Evolutionary conservation across 2,113 vertebrate genomes (phyloP).

Genomic region (Nymphicus hollandicus): DNA sequence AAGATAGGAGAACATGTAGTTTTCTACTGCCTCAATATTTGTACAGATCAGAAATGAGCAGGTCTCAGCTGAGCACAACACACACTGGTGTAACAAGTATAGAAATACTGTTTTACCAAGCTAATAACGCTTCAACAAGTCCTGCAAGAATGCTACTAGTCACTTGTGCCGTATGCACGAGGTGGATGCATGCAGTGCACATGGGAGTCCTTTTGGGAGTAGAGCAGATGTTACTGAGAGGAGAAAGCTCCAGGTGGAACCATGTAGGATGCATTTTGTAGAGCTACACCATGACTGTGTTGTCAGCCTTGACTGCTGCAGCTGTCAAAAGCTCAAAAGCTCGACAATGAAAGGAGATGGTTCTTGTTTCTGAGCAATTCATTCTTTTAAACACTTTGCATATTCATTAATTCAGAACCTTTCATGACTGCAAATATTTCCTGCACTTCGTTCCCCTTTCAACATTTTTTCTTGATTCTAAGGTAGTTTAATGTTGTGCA

Average conservation of each 20-base stretch:
- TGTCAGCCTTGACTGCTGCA: neutral
- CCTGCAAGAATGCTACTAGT: neutral
- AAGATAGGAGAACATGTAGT: neutral
- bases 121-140: neutral
- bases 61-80: neutral
- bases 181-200: neutral
- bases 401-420: neutral
- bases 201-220: neutral
- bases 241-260: neutral
- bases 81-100: neutral
- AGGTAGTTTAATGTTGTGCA: neutral
- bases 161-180: neutral
- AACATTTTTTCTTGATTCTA: neutral
- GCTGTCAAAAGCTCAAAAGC: neutral
- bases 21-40: neutral
- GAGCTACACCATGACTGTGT: neutral
- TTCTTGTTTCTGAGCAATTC: neutral
- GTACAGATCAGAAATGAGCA: neutral
- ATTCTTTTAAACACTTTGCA: neutral
- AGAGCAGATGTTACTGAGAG: neutral
- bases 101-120: neutral
- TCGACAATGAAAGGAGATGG: neutral
- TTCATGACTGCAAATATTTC: neutral
- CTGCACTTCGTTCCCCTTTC: neutral
- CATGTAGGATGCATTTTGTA: neutral